These are phyloP conservation scores for Ormyrus thymus DNA, from an alignment of 2,888 invertebrate species.

Conservation along the genomic window DNA sequence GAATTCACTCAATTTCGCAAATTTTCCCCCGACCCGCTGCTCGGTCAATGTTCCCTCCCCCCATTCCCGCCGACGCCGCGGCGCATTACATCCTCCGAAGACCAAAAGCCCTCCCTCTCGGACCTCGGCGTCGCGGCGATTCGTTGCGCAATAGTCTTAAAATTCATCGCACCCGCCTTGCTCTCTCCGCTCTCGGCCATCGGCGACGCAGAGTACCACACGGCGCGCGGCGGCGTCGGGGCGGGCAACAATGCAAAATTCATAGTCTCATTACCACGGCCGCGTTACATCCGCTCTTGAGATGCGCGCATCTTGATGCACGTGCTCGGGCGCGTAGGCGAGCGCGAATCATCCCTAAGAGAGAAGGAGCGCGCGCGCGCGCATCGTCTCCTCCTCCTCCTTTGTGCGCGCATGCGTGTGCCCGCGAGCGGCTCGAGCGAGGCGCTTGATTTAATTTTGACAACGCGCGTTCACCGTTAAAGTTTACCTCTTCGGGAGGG, in stretches of 20 bases:
- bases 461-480: slow-evolving; percentile 27
- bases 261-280: slow-evolving; percentile 15
- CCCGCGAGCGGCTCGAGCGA: background rate
- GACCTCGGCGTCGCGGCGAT: no score
- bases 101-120: no score
- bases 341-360: slow-evolving; percentile 38
- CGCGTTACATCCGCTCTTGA: slow-evolving; percentile 40
- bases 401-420: background rate
- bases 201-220: no score
- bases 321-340: slow-evolving; percentile 35
- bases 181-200: background rate
- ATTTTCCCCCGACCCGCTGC: no score
- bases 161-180: background rate
- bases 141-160: no score
- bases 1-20: no score
- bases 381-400: background rate
- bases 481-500: background rate
- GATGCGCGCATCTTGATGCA: slow-evolving; percentile 37
- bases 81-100: no score
- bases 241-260: slow-evolving; percentile 43
- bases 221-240: no score
- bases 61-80: no score
- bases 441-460: slow-evolving; percentile 33
- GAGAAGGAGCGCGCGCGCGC: slow-evolving; percentile 3
- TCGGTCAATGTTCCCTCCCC: no score